Percentiles rank a stretch among this genome's conserved stretches.
Evolutionary conservation across 1,140 invertebrate genomes (phyloP).

Genomic region (Drosophila micromelanica): DNA sequence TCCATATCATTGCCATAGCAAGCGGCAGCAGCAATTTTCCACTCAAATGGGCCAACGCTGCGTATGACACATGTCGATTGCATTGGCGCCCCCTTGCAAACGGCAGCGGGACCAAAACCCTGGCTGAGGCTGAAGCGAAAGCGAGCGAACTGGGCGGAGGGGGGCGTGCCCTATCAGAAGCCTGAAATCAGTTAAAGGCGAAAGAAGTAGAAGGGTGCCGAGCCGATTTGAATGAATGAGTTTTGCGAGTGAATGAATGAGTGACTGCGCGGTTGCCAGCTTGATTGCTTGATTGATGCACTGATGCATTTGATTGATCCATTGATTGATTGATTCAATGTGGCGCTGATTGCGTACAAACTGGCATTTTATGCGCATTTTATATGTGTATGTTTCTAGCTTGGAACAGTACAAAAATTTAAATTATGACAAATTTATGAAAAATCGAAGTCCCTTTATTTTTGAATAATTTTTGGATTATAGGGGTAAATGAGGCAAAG

Average conservation of each 20-base stretch:
- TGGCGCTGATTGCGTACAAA: slow-evolving; percentile 52
- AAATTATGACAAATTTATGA: slow-evolving; percentile 1
- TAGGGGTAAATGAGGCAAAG: too few species aligned
- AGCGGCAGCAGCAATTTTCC: slow-evolving; percentile 70
- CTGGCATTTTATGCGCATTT: neutral
- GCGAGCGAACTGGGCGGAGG: neutral
- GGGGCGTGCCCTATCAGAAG: slow-evolving; percentile 35
- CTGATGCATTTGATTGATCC: slow-evolving; percentile 54
- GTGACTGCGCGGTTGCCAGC: slow-evolving; percentile 41
- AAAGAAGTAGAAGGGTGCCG: slow-evolving; percentile 32
- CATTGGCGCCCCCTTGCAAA: slow-evolving; percentile 57
- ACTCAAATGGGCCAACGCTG: slow-evolving; percentile 65
- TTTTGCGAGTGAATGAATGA: slow-evolving; percentile 39
- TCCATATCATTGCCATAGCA: slow-evolving; percentile 61
- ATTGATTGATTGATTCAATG: slow-evolving; percentile 59
- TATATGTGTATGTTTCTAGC: neutral
- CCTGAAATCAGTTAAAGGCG: slow-evolving; percentile 49
- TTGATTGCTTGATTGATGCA: slow-evolving; percentile 46
- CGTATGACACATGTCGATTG: slow-evolving; percentile 75
- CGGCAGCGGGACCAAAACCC: neutral
- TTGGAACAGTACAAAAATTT: neutral
- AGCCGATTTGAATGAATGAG: slow-evolving; percentile 63
- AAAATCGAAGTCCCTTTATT: neutral
- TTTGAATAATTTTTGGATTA: too few species aligned
- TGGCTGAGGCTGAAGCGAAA: neutral